Conservation (phyloP, 2,797 vertebrate species). For the Argya squamiceps region DNA sequence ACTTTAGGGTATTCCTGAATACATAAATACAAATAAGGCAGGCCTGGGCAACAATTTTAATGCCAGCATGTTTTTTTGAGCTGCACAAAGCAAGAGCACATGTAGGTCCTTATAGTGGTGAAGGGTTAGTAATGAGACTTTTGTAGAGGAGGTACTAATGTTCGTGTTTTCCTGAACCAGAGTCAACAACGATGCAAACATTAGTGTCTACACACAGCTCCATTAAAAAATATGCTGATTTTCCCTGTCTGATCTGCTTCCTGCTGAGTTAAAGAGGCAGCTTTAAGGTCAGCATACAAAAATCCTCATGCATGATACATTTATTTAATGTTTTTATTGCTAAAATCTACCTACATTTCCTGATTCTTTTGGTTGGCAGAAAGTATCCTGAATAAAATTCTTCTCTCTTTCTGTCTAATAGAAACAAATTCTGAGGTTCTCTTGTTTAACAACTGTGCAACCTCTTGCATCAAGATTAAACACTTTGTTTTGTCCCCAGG, state of each 20-base stretch:
- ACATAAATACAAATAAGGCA: not conserved
- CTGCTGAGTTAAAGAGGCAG: slow-evolving; percentile 28
- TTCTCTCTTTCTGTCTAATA: slow-evolving; percentile 43
- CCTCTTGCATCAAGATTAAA: slow-evolving; percentile 75
- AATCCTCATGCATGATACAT: slow-evolving; percentile 12
- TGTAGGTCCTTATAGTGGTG: not conserved
- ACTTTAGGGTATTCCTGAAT: not conserved
- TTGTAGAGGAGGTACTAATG: not conserved
- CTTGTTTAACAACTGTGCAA: slow-evolving; percentile 73
- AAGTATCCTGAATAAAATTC: slow-evolving; percentile 57
- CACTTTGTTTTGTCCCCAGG: slow-evolving; percentile 71
- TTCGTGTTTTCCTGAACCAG: not conserved
- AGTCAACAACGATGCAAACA: not conserved
- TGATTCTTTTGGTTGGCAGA: slow-evolving; percentile 46
- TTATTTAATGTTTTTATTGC: slow-evolving; percentile 23
- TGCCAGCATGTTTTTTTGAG: not conserved
- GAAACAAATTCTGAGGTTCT: slow-evolving; percentile 47
- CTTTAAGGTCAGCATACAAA: slow-evolving; percentile 25
- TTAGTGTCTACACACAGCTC: not conserved
- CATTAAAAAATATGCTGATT: not conserved
- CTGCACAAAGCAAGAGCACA: not conserved
- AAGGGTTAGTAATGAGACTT: not conserved
- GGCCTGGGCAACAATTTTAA: not conserved
- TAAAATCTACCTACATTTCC: slow-evolving; percentile 37
- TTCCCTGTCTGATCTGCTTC: slow-evolving; percentile 22